Conservation (phyloP, 2,113 vertebrate genomes). For the Microcebus jonahi region DNA sequence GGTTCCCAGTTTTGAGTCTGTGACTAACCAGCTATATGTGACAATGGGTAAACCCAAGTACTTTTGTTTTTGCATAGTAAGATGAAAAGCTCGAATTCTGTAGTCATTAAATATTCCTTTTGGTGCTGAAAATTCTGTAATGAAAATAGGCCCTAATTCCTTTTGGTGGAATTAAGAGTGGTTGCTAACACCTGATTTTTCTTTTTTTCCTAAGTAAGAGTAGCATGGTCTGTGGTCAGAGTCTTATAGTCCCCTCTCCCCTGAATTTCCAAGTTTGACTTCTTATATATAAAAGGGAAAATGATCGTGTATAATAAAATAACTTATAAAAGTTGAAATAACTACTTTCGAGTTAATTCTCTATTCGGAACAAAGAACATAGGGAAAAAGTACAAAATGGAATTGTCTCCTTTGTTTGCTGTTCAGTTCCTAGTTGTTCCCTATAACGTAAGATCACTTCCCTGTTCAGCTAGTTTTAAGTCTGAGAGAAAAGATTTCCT, state of each 20-base stretch:
- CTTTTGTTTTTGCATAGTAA: neutral
- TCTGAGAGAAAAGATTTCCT: neutral
- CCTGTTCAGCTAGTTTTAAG: neutral
- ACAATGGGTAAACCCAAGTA: neutral
- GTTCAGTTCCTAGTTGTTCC: neutral
- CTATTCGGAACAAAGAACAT: neutral
- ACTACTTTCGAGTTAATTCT: neutral
- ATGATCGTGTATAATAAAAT: neutral
- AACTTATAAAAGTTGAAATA: neutral
- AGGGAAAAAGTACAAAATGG: neutral
- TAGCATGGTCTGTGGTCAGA: neutral
- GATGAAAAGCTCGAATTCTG: neutral
- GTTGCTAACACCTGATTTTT: neutral
- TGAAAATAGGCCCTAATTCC: neutral
- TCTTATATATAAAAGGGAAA: neutral
- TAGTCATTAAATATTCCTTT: neutral
- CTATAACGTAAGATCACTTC: neutral
- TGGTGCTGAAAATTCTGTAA: neutral
- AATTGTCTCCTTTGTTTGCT: neutral
- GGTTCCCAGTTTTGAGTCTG: neutral
- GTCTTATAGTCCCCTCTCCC: neutral
- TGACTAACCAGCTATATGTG: neutral
- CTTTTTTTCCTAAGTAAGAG: neutral
- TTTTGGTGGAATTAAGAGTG: neutral
- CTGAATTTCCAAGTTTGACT: neutral